These are phyloP conservation scores for Sinotaia quadrata DNA, from an alignment of 2,888 invertebrate species.

Conservation along the genomic window DNA sequence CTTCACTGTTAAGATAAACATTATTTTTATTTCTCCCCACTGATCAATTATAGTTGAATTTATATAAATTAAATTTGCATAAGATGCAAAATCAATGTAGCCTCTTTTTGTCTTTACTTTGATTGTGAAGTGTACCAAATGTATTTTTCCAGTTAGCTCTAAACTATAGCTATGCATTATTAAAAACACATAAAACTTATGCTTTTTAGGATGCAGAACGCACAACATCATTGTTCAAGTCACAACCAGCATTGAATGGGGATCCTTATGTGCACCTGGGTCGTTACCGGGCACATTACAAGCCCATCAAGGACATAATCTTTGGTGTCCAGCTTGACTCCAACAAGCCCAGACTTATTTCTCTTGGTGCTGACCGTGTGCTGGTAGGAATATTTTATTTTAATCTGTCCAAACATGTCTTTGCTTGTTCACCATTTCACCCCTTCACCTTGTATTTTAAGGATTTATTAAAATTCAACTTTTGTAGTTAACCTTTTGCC, in stretches of 20 bases:
- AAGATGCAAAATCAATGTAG: no score
- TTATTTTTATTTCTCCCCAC: no score
- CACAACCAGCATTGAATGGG: constrained; percentile 42
- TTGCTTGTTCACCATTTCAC: no score
- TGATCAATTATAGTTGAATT: no score
- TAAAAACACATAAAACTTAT: constrained; percentile 3
- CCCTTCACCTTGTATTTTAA: no score
- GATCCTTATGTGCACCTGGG: constrained; percentile 67
- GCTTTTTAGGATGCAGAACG: constrained; percentile 67
- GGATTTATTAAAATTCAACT: no score
- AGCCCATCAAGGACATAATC: constrained; percentile 68
- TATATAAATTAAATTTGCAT: no score
- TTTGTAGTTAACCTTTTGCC: no score
- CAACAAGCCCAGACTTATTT: constrained; percentile 64
- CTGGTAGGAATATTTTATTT: constrained; percentile 55
- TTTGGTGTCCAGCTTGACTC: constrained; percentile 70
- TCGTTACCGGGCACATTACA: constrained; percentile 71
- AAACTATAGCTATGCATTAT: not conserved
- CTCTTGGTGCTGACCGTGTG: constrained; percentile 69
- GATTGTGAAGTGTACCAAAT: not conserved
- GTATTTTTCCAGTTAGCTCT: not conserved
- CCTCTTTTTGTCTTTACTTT: not conserved
- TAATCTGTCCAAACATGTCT: no score
- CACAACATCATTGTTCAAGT: constrained; percentile 65
- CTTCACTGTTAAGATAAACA: no score